Conservation (phyloP, 2,888 invertebrate genomes). For the Stenurella melanura region DNA sequence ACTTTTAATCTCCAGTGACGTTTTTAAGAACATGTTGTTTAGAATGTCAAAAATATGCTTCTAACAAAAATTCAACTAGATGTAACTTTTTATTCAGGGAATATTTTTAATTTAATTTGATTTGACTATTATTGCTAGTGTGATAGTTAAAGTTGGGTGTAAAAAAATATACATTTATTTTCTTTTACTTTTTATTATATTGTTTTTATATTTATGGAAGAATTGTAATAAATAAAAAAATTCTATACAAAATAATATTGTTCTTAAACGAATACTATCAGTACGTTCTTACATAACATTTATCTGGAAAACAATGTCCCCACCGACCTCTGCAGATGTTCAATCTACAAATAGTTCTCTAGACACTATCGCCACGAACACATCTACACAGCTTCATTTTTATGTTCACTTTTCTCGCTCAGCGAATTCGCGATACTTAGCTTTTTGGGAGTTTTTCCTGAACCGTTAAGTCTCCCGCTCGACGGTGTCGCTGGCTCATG, state of each 20-base stretch:
- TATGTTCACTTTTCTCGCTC: constrained; percentile 61
- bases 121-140: no score
- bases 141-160: not conserved
- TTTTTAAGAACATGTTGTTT: no score
- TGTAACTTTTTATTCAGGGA: no score
- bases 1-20: no score
- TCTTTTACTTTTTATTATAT: not conserved
- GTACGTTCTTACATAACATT: not conserved
- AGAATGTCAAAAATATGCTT: no score
- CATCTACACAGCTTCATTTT: constrained; percentile 36
- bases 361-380: not conserved
- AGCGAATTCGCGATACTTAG: constrained; percentile 64
- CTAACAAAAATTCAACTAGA: no score
- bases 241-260: not conserved
- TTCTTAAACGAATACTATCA: not conserved
- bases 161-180: not conserved
- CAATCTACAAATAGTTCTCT: not conserved
- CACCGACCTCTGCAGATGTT: not conserved
- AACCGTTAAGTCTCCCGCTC: constrained; percentile 62
- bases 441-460: constrained; percentile 60
- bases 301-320: not conserved
- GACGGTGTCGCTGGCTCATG: constrained; percentile 64
- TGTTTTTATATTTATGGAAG: not conserved
- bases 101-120: no score
- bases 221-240: not conserved